phyloP scores from a whole-genome alignment of 2,113 vertebrate genomes.

The Pollimyrus isidori region DNA sequence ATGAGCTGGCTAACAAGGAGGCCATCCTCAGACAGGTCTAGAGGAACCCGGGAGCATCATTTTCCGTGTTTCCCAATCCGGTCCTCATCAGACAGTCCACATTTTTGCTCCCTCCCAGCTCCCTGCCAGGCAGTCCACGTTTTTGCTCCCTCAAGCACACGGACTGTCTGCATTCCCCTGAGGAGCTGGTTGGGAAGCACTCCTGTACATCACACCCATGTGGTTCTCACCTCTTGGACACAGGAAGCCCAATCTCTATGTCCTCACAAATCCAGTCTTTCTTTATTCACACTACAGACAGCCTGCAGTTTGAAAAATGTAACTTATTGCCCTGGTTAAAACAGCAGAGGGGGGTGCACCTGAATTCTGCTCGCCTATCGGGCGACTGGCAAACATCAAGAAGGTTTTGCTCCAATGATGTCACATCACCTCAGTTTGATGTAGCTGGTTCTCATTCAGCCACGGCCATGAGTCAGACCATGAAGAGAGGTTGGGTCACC shows the following conservation, averaged over 20 bases:
- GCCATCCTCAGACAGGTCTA: constrained; percentile 92
- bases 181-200: not conserved
- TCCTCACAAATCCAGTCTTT: not conserved
- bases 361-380: not conserved
- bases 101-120: not conserved
- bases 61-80: not conserved
- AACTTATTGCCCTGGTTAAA: not conserved
- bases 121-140: not conserved
- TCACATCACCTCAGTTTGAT: constrained; percentile 26
- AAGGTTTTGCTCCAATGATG: not conserved
- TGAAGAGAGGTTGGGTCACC: not conserved
- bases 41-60: constrained; percentile 27
- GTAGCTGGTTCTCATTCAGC: not conserved
- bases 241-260: not conserved
- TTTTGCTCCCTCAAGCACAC: not conserved
- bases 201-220: not conserved
- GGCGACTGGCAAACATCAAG: not conserved
- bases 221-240: not conserved
- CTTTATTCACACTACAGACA: not conserved
- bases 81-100: not conserved
- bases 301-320: not conserved
- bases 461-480: not conserved
- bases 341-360: not conserved
- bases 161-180: not conserved
- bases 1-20: constrained; percentile 95